Base-by-base conservation (phyloP, 2,888 invertebrate species). In the Hirtodrosophila trivittata region DNA sequence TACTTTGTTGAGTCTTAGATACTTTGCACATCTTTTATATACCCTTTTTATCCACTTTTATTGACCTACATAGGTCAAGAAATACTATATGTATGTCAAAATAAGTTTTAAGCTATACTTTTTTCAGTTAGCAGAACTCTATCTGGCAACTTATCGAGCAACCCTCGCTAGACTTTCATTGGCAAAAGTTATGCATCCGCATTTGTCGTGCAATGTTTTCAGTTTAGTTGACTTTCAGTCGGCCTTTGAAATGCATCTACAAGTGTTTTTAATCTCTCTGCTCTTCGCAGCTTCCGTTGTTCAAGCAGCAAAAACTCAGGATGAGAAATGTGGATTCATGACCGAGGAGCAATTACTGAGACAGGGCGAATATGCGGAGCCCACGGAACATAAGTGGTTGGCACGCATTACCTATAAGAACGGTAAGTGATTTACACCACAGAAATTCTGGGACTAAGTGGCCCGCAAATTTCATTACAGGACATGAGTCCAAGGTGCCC, bases 301-400 rank as follows among this genome's bases (percentile, higher is more conserved):
- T 28, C 43, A 38, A 7, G 43, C 38, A 5, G 60, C n/a, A n/a
- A 52, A 13, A n/a, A 8, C 26, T 25, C 1, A 41, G 54, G 66
- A 63, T n/a, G 8, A 25, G 1, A 6, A 75, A 14, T 81, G 80
- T 32, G 66, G 66, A 1, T 16, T 30, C 9, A 35, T 77, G 4
- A 21, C 3, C 14, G 75, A 82, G 45, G 35, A 16, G 0, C 55
- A 43, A 8, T 1, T 83, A 6, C n/a, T 75, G 0, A 63, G 25
- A 0, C 66, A 58, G 13, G 7, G 1, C 0, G 0, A 0, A 0
- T 77, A 30, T 37, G 77, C 81, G 0, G 39, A 56, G 12, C 81
- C 81, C 32, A 76, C 68, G 1, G 81, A 82, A 37, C 77, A 82
- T 10, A 81, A 77, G 51, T 82, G 81, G 81, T 8, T 82, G 35